Base-by-base conservation (phyloP, 2,888 invertebrate genomes). In the Corbicula japonica region DNA sequence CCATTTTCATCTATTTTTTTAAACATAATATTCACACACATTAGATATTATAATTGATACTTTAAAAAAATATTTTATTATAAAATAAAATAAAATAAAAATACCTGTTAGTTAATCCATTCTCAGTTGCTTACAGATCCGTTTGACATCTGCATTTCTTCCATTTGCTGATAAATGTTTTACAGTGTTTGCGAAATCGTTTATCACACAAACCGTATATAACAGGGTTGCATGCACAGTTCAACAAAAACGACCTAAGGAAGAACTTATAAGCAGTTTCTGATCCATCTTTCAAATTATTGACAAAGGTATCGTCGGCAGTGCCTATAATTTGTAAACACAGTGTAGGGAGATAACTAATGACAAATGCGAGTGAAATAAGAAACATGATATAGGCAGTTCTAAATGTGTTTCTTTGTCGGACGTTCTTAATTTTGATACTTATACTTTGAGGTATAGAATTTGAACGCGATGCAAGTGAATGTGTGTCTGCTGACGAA, bases 171-270 rank as follows among this genome's bases (percentile, higher is more conserved):
- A 72, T 2, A 3, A 77, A 35, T 10, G 54, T 26, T 60, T 63
- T 77, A 26, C 72, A 73, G 6, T 77, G 70, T 28, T 78, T 73
- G 32, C 83, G 66, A 44, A 87, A 86, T 28, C 80, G 65, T 10
- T 62, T 50, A 54, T 86, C 86, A 66, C 84, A 83, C 56, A 89
- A 69, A 23, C 86, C 84, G 74, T 89, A 89, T 23, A 89, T 86
- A 8, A 89, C 63, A 0, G 89, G 88, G 68, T 89, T 89, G 10
- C 85, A 52, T 4, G 87, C 85, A 52, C 86, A 84, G 68, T 84
- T 86, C 15, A 87, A 30, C 50, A 80, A 87, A 41, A 85, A 87
- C 5, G 86, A 86, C 4, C 87, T 50, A 34, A 86, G 50, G 50
- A 76, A 80, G 54, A 87, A 83, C 12, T 83, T 80, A 46, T 86